Evolutionary conservation across 2,113 vertebrate genomes (phyloP).

Genomic region (Cavia aperea): DNA sequence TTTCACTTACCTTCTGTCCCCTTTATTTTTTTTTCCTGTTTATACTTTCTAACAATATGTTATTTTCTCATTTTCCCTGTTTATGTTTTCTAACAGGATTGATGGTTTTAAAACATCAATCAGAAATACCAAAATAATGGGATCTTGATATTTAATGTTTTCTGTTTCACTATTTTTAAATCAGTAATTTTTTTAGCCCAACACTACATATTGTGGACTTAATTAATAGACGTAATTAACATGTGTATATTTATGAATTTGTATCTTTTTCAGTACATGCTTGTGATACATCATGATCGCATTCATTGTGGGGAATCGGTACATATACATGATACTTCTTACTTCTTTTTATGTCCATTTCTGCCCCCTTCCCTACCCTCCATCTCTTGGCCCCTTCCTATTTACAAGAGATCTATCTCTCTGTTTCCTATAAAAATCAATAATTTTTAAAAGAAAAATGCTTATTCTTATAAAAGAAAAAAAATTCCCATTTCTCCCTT

Average conservation of each 20-base stretch:
- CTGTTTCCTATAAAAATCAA: not conserved
- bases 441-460: not conserved
- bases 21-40: not conserved
- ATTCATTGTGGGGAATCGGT: not conserved
- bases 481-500: not conserved
- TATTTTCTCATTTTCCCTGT: not conserved
- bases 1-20: not conserved
- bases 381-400: not conserved
- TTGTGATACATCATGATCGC: not conserved
- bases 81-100: not conserved
- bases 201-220: not conserved
- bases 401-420: not conserved
- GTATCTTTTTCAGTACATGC: not conserved
- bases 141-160: not conserved
- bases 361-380: not conserved
- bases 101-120: not conserved
- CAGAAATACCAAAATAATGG: not conserved
- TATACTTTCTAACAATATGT: not conserved
- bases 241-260: not conserved
- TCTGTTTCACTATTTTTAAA: not conserved
- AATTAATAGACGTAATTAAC: not conserved
- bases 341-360: not conserved
- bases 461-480: not conserved
- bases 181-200: not conserved
- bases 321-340: not conserved